A percentile compares a stretch with the other conserved stretches of the same genome.
phyloP scores from a whole-genome alignment of 2,797 vertebrate species.

The Eulemur rubriventer region DNA sequence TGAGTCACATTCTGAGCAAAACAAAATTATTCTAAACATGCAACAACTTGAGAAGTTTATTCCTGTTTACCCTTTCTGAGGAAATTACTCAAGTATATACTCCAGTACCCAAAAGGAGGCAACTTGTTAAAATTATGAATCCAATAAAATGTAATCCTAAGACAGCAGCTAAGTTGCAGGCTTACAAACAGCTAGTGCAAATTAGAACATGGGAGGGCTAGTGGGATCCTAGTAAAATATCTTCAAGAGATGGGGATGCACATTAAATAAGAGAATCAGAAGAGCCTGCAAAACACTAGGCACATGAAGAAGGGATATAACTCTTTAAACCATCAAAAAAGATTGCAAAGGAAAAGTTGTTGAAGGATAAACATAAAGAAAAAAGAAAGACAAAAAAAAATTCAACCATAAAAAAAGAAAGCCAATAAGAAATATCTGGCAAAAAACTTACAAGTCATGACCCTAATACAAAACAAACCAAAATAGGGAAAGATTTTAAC shows the following conservation, averaged over 20 bases:
- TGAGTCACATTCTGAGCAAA: not conserved
- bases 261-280: not conserved
- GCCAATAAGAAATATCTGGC: not conserved
- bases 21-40: not conserved
- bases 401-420: not conserved
- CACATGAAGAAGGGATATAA: not conserved
- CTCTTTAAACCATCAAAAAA: not conserved
- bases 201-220: not conserved
- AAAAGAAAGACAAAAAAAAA: no score
- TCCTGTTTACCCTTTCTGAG: not conserved
- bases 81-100: not conserved
- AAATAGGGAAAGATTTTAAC: not conserved
- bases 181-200: not conserved
- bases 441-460: not conserved
- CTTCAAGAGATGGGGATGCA: not conserved
- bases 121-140: not conserved
- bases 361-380: no score
- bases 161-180: not conserved
- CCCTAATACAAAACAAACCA: not conserved
- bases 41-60: not conserved
- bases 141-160: not conserved
- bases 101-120: not conserved
- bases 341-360: no score
- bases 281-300: not conserved
- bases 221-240: not conserved